phyloP scores from a whole-genome alignment of 2,797 vertebrate species.

The Threskiornis aethiopicus region DNA sequence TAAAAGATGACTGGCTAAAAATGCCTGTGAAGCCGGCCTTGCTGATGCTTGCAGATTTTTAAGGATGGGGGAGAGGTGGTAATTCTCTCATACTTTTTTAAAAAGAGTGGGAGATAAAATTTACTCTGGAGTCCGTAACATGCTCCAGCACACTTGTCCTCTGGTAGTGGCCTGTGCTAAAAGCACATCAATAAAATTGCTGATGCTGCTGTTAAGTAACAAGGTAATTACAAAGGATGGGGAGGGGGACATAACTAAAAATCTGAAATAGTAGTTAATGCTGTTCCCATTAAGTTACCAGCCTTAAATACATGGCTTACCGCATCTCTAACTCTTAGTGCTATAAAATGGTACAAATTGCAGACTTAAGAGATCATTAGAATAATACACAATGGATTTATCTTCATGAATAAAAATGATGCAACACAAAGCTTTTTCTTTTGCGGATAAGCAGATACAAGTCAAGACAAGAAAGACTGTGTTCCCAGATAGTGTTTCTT shows the following conservation, averaged over 20 bases:
- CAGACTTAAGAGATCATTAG: constrained; percentile 55
- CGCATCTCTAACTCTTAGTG: constrained; percentile 51
- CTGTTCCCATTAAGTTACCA: constrained; percentile 36
- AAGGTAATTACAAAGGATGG: constrained; percentile 41
- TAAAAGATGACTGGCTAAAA: background rate
- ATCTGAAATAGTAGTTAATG: constrained; percentile 36
- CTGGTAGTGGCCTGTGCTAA: constrained; percentile 43
- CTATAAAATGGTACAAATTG: constrained; percentile 28
- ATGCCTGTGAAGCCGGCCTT: background rate
- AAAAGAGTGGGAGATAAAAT: constrained; percentile 4
- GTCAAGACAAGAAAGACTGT: background rate
- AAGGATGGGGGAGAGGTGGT: background rate
- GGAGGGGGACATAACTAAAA: constrained; percentile 29
- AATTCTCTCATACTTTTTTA: background rate
- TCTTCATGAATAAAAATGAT: constrained; percentile 47
- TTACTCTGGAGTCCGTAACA: background rate
- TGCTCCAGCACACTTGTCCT: constrained; percentile 42
- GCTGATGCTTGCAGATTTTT: background rate
- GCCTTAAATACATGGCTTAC: constrained; percentile 52
- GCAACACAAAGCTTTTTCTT: background rate
- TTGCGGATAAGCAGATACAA: background rate
- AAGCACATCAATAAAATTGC: constrained; percentile 53
- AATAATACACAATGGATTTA: constrained; percentile 55
- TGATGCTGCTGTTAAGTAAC: constrained; percentile 53
- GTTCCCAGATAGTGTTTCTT: background rate